Base-by-base conservation (phyloP, 1,140 invertebrate species). In the Tetramorium parvispinum region DNA sequence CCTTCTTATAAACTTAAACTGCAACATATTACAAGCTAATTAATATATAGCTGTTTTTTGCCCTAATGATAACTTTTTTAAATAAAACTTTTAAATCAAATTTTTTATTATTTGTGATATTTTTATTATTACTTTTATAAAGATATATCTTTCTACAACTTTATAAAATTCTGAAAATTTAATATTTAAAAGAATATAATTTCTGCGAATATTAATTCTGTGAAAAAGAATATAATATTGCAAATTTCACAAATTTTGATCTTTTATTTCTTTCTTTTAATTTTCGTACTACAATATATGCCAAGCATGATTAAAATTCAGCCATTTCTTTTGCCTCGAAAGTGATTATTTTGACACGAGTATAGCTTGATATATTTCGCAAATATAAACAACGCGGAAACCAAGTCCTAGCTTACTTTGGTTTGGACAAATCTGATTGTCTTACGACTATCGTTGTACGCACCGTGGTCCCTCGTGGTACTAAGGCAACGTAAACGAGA, bases 361-460 rank as follows among this genome's bases (percentile, higher is more conserved):
- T 13, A n/a, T 1, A 18, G 2, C 18, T 21, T 43, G 18, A 66
- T 46, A 51, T 2, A 49, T 65, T 78, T 53, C 3, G 16, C 16
- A 43, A 77, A 77, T 46, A 16, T 13, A 65, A 49, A 8, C n/a
- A 68, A 53, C 49, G 21, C 18, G n/a, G 27, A 79, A 24, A 57
- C 10, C 16, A 2, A 32, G 13, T 53, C 6, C 10, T 24, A 27
- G 6, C 24, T 16, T 32, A 27, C 55, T 82, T 81, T 7, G 46
- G 18, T 51, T 68, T 37, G 8, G 27, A 77, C 37, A 66, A 68
- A 16, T 79, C 18, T 37, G 59, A 66, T 1, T n/a, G 37, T 82
- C 27, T 46, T 18, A 13, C 24, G 13, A 32, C 49, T n/a, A 32
- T 71, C 40, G 49, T 24, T 61, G n/a, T 75, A 83, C 79, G 68